A percentile compares a stretch with the other conserved stretches of the same genome.
phyloP scores from a whole-genome alignment of 2,113 vertebrate species.

The Oriolus oriolus region DNA sequence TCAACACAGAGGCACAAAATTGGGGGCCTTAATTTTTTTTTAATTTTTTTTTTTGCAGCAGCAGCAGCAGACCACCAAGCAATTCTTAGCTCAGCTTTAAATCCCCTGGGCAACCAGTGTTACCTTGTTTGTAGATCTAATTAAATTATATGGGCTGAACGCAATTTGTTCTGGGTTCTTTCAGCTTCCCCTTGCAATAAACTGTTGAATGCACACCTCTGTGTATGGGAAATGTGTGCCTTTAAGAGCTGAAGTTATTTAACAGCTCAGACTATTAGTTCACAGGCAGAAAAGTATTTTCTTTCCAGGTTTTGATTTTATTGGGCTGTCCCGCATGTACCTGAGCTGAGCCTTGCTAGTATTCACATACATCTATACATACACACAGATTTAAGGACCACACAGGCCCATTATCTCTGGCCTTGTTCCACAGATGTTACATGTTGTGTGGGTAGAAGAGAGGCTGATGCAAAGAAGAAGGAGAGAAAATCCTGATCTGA shows the following conservation, averaged over 20 bases:
- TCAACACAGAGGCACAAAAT: neutral
- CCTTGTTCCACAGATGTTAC: neutral
- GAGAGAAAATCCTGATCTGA: neutral
- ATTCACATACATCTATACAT: rapidly evolving
- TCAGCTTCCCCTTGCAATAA: slow-evolving; percentile 62
- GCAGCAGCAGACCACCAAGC: slow-evolving; percentile 53
- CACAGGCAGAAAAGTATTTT: slow-evolving; percentile 41
- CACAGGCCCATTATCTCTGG: neutral
- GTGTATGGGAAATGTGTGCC: slow-evolving; percentile 34
- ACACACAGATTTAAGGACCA: neutral
- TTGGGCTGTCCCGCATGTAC: neutral
- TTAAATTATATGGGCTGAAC: slow-evolving; percentile 67
- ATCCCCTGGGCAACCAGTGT: slow-evolving; percentile 65
- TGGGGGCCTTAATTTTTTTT: neutral
- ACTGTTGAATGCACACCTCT: slow-evolving; percentile 58
- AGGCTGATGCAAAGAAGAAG: neutral
- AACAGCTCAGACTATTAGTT: slow-evolving; percentile 62
- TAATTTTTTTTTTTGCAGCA: neutral
- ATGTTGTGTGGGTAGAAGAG: neutral
- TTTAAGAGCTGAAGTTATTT: slow-evolving; percentile 58
- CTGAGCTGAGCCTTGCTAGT: neutral
- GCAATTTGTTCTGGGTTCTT: slow-evolving; percentile 66
- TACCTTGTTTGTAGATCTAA: slow-evolving; percentile 70
- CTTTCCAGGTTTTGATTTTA: slow-evolving; percentile 48
- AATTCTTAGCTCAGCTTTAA: slow-evolving; percentile 32